phyloP scores from a whole-genome alignment of 2,888 invertebrate genomes.

The Drosophila stalkeri region DNA sequence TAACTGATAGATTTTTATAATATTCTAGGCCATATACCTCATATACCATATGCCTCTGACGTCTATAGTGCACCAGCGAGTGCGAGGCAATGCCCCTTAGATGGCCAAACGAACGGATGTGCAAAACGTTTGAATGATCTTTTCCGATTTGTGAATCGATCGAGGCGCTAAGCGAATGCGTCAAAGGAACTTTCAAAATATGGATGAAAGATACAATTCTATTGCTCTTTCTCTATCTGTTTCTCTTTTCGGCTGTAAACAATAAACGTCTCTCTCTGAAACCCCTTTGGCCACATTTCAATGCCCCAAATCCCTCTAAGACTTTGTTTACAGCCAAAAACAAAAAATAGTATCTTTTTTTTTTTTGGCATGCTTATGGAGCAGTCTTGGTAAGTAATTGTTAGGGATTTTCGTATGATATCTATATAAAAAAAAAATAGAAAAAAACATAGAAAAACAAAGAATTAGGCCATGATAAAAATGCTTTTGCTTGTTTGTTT shows the following conservation, averaged over 20 bases:
- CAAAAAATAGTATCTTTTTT: conserved; percentile 17
- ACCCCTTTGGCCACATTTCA: neutral
- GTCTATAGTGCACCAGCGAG: neutral
- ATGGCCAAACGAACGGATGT: conserved; percentile 41
- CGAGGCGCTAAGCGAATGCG: conserved; percentile 22
- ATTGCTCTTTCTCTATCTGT: neutral
- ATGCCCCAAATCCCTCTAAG: neutral
- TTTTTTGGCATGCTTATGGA: conserved; percentile 39
- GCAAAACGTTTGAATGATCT: conserved; percentile 22
- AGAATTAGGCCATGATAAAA: conserved; percentile 76
- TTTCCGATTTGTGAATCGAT: conserved; percentile 20
- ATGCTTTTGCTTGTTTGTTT: conserved; percentile 69
- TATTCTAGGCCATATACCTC: neutral
- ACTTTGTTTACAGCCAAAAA: conserved; percentile 57
- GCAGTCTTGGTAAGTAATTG: conserved; percentile 22
- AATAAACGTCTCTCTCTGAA: neutral
- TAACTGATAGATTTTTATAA: neutral
- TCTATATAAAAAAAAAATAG: conserved; percentile 39
- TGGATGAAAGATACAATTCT: neutral
- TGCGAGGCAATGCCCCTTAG: conserved; percentile 2
- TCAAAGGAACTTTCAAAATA: conserved; percentile 36
- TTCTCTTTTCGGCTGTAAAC: neutral
- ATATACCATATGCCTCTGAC: conserved; percentile 6
- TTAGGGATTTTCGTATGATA: conserved; percentile 60
- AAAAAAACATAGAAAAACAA: conserved; percentile 2